Percentiles rank a stretch among this genome's conserved stretches.
These are phyloP conservation scores for Spongilla lacustris DNA, from an alignment of 37 sponge, comb jelly and placozoan species.

Conservation along the genomic window DNA sequence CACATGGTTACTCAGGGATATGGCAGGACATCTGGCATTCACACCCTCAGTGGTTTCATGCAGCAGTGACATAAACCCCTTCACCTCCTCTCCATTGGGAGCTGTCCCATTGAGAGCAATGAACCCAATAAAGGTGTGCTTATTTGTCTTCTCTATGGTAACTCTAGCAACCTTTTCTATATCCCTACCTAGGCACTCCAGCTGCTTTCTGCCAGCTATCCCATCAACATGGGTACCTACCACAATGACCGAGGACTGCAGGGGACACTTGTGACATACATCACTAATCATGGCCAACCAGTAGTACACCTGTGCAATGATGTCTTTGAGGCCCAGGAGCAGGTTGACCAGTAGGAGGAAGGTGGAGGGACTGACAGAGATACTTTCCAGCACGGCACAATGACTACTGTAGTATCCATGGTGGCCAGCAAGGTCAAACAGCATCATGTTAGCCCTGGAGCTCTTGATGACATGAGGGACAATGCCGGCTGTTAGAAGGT, in stretches of 20 bases:
- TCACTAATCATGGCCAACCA: conserved; percentile 7
- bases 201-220: not conserved
- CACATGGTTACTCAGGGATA: not conserved
- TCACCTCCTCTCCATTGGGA: not conserved
- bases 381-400: conserved; percentile 6
- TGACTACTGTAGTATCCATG: conserved; percentile 32
- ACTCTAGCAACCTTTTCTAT: not conserved
- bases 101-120: not conserved
- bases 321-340: not conserved
- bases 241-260: not conserved
- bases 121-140: not conserved
- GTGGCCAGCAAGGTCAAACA: conserved; percentile 47
- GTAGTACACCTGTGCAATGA: not conserved
- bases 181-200: not conserved
- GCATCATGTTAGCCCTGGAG: not conserved
- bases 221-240: conserved; percentile 10
- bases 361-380: too few relatives aligned
- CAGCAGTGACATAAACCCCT: too few relatives aligned
- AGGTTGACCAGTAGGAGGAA: conserved; percentile 5
- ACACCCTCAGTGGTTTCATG: not conserved
- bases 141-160: not conserved
- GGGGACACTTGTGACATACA: not conserved
- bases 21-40: not conserved
- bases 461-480: not conserved
- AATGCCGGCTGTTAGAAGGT: not conserved